Base-by-base conservation (phyloP, 2,113 vertebrate genomes). In the Charadrius vociferus region DNA sequence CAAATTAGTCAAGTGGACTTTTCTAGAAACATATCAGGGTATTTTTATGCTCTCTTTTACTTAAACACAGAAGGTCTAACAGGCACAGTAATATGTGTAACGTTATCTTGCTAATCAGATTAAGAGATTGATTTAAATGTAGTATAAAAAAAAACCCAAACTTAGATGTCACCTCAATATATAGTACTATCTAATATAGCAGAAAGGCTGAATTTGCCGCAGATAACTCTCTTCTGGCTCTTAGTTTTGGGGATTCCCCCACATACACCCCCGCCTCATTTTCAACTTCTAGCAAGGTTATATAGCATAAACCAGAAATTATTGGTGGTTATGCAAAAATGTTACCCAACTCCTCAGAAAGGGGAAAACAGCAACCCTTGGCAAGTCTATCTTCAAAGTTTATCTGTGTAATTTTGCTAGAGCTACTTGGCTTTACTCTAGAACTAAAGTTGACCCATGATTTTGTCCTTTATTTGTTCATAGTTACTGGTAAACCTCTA, bases 391-490 rank as follows among this genome's bases (percentile, higher is more conserved):
- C 39, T 75, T 58, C 29, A 55, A 75, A 27, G 32, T 90, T 93
- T 47, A 27, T 61, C 65, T 34, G 29, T 34, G 12, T 34, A 21
- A 87, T 95, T 94, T 81, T 93, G 29, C 50, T 91, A 41, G 55
- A 89, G 55, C 22, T 81, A 21, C n/a, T 58, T 90, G 77, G 26
- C 52, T 91, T 93, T 71, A 14, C 72, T 89, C 75, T 78, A 84
- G 50, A 73, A 80, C 63, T 68, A 26, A 94, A 89, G 23, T 18
- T 82, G 78, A 45, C 52, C 81, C 41, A 30, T 53, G n/a, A 63
- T 81, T 87, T 86, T 81, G 9, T 71, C 36, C 30, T 81, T 81
- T 75, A 45, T 94, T 95, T 93, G 50, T 91, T 93, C 73, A 66
- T 56, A 94, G 49, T 81, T 87, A 58, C 0, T 30, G 53, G 41